phyloP scores from a whole-genome alignment of 2,888 invertebrate species.

The Odontothrips loti region DNA sequence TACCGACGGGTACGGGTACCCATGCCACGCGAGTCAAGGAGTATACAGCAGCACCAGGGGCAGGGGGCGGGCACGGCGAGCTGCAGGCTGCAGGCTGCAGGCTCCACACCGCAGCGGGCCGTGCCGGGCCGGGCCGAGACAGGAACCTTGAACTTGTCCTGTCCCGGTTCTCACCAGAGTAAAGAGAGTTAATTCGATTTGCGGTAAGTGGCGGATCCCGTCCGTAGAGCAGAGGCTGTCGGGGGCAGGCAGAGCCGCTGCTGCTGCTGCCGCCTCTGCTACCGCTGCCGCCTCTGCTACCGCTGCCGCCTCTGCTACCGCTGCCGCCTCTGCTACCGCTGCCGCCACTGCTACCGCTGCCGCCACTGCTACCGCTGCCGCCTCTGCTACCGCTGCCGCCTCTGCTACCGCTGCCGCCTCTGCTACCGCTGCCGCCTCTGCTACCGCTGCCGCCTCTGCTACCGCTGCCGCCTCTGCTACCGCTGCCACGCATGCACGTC shows the following conservation, averaged over 20 bases:
- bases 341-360: no score
- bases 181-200: background rate
- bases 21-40: background rate
- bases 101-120: background rate
- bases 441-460: no score
- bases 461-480: no score
- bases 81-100: background rate
- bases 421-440: no score
- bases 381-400: no score
- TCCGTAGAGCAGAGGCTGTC: no score
- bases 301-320: background rate
- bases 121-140: background rate
- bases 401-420: no score
- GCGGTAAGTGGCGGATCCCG: background rate
- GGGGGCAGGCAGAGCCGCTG: background rate
- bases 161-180: background rate
- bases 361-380: no score
- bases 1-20: background rate
- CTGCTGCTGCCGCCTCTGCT: background rate
- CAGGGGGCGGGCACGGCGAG: background rate
- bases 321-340: background rate
- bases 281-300: background rate
- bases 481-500: no score
- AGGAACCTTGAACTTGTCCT: background rate
- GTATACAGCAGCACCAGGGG: background rate